Percentiles rank a stretch among this genome's conserved stretches.
phyloP scores from a whole-genome alignment of 2,888 invertebrate genomes.

The Opisthograptis luteolata region DNA sequence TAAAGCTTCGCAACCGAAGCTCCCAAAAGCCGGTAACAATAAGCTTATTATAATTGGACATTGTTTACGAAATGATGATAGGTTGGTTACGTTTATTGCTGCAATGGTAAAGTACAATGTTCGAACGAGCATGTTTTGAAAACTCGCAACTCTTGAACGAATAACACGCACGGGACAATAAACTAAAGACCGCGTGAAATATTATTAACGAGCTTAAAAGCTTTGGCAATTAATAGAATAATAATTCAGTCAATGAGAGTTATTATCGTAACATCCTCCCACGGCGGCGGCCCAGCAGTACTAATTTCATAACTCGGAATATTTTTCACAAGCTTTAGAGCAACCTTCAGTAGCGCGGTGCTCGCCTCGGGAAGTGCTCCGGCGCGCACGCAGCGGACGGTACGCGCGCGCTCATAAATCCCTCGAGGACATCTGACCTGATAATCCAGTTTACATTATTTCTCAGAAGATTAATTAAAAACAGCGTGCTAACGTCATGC shows the following conservation, averaged over 20 bases:
- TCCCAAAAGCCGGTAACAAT: not conserved
- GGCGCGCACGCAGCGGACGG: slow-evolving; percentile 24
- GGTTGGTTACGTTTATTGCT: not conserved
- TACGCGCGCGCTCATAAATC: slow-evolving; percentile 54
- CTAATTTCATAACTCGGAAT: slow-evolving; percentile 39
- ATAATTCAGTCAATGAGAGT: slow-evolving; percentile 21
- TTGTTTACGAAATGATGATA: slow-evolving; percentile 3
- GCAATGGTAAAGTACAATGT: not conserved
- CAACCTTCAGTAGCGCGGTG: slow-evolving; percentile 30
- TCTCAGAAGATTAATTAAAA: slow-evolving; percentile 47
- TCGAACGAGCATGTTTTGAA: not conserved
- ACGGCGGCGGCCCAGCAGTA: slow-evolving; percentile 36
- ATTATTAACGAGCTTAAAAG: slow-evolving; percentile 10
- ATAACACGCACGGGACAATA: not conserved
- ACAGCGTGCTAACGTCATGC: slow-evolving; percentile 33
- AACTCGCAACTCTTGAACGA: slow-evolving; percentile 4
- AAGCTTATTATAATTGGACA: not conserved
- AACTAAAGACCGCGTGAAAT: not conserved
- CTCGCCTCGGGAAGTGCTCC: slow-evolving; percentile 36
- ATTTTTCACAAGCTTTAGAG: slow-evolving; percentile 45
- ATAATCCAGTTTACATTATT: slow-evolving; percentile 58
- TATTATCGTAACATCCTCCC: slow-evolving; percentile 17
- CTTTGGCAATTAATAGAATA: slow-evolving; percentile 17
- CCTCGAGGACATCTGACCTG: slow-evolving; percentile 52
- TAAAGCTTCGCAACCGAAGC: too few relatives aligned